Evolutionary conservation across 1,140 invertebrate genomes (phyloP), one percentile per base, ranked within the genome.

Genomic region (Heliconius nattereri): DNA sequence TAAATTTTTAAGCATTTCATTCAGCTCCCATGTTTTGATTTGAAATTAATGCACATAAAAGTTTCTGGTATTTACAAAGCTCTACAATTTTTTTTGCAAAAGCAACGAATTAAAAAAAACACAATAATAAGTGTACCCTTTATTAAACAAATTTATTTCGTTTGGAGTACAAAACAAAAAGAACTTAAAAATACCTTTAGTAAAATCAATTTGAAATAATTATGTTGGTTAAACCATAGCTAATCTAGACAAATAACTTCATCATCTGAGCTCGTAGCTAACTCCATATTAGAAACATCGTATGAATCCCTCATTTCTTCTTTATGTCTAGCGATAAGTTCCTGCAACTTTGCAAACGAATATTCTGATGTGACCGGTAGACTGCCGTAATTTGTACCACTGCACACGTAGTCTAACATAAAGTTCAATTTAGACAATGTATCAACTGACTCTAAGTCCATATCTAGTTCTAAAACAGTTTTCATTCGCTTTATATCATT

Each of bases 271-370:
- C 85, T 83, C 1, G 83, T 70, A 2, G 71, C 81, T 19, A 81
- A 35, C 77, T 94, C 92, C 92, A 94, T 94, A 78, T 91, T 93
- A 9, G 87, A 84, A 0, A 93, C 88, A 76, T 87, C 89, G 45
- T 92, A 92, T 26, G 81, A 89, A 73, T 94, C 93, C 6, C 57
- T 86, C 40, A 82, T 75, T 82, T 93, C 90, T 0, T 81, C 78
- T 82, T 86, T 92, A 60, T 84, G 87, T 70, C 88, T 85, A 7
- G 87, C 81, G 0, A 94, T 86, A 9, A 87, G 57, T 1, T 89
- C 87, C 16, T 83, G 37, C n/a, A 94, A 77, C 73, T 74, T 82
- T 3, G 54, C 9, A 3, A 71, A n/a, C 7, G 85, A 83, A 78
- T 86, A 76, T 13, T 85, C 75, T 9, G 87, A 88, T 32, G 76